phyloP scores from a whole-genome alignment of 2,113 vertebrate genomes.

The Sylvietta virens region DNA sequence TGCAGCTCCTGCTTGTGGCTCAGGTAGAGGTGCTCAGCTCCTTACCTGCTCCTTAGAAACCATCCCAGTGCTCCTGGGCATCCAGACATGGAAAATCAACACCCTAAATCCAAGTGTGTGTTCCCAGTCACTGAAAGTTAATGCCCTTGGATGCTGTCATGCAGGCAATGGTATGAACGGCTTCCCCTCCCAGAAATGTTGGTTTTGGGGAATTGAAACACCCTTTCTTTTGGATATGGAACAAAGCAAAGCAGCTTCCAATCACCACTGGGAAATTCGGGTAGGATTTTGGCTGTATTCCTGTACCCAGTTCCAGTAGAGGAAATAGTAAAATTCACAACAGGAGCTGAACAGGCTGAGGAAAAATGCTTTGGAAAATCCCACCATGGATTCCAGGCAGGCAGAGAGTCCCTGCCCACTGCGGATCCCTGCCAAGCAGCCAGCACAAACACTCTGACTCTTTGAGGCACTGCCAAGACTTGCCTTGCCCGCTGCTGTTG shows the following conservation, averaged over 20 bases:
- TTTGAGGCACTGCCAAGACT: neutral
- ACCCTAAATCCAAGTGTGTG: neutral
- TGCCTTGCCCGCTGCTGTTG: neutral
- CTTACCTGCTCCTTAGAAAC: neutral
- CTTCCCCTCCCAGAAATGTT: neutral
- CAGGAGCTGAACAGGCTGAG: neutral
- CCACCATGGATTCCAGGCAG: neutral
- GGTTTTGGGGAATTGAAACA: neutral
- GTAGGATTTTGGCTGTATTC: neutral
- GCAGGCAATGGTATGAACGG: neutral
- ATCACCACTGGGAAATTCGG: neutral
- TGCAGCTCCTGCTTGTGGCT: neutral
- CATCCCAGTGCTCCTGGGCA: neutral
- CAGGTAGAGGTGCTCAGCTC: neutral
- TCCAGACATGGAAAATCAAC: neutral
- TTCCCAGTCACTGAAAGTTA: neutral
- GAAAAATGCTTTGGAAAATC: constrained; percentile 47
- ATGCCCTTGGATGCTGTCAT: neutral
- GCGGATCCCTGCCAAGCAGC: neutral
- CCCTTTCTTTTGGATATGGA: neutral
- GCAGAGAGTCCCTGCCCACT: neutral
- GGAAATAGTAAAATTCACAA: constrained; percentile 35
- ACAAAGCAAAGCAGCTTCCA: neutral
- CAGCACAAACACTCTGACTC: neutral
- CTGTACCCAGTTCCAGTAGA: neutral